Conservation (phyloP, 2,888 invertebrate species). For the Oscheius sp. region DNA sequence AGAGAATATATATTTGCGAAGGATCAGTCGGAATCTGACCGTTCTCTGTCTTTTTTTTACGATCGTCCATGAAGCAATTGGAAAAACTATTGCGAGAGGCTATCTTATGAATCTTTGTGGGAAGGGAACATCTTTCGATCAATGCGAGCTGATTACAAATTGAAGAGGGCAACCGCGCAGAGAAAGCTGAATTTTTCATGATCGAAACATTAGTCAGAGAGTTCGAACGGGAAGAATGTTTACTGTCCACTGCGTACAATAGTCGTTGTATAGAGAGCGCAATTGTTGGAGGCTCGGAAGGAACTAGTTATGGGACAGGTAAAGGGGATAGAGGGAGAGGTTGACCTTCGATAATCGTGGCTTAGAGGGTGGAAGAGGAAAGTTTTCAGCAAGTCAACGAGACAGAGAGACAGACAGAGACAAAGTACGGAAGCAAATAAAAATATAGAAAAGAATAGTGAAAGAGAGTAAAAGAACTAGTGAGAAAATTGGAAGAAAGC, state of each 20-base stretch:
- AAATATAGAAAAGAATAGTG: no score
- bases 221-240: constrained; percentile 2
- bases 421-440: no score
- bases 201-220: background rate
- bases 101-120: no score
- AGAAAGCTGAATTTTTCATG: background rate
- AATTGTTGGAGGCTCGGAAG: no score
- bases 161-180: background rate
- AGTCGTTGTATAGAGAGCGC: background rate
- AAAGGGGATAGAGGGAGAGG: background rate
- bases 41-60: no score
- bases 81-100: background rate
- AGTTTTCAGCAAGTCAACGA: background rate
- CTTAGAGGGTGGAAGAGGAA: background rate
- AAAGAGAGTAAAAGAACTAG: background rate
- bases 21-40: no score
- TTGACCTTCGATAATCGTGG: constrained; percentile 2
- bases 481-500: background rate
- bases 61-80: background rate
- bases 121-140: constrained; percentile 16
- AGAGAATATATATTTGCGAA: constrained; percentile 1
- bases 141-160: constrained; percentile 6
- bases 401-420: no score
- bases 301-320: no score
- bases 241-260: background rate